Evolutionary conservation across 1,140 invertebrate genomes (phyloP).

Genomic region (Drosophila busckii): DNA sequence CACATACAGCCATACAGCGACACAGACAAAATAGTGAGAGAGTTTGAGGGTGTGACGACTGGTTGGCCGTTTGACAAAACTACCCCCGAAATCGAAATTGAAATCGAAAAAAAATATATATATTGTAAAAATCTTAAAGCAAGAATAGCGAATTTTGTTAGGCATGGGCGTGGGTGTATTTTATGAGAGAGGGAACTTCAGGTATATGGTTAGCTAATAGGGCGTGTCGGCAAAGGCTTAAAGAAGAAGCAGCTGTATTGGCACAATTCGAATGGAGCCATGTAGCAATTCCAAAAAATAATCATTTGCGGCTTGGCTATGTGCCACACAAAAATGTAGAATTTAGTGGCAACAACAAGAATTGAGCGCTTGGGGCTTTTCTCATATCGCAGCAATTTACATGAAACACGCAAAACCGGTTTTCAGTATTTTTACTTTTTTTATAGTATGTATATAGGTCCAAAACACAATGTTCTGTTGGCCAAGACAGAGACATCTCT

Average conservation of each 20-base stretch:
- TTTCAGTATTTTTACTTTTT: slow-evolving; percentile 39
- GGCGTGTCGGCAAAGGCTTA: slow-evolving; percentile 22
- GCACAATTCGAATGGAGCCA: slow-evolving; percentile 25
- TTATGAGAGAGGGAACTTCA: neutral
- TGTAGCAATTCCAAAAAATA: slow-evolving; percentile 41
- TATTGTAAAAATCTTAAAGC: slow-evolving; percentile 35
- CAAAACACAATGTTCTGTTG: slow-evolving; percentile 21
- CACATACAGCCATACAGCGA: slow-evolving; percentile 19
- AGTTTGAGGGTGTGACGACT: slow-evolving; percentile 57
- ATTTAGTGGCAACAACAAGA: slow-evolving; percentile 31
- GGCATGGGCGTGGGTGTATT: neutral
- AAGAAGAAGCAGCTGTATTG: slow-evolving; percentile 33
- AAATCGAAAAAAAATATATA: slow-evolving; percentile 26
- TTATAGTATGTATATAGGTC: slow-evolving; percentile 37
- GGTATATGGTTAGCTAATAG: slow-evolving; percentile 18
- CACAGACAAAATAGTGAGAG: slow-evolving; percentile 17
- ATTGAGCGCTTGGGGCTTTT: slow-evolving; percentile 41
- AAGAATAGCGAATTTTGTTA: slow-evolving; percentile 16
- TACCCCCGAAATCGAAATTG: slow-evolving; percentile 60
- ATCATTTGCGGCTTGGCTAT: slow-evolving; percentile 11
- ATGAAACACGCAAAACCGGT: slow-evolving; percentile 74
- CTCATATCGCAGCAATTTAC: slow-evolving; percentile 69
- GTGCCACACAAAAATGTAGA: slow-evolving; percentile 16
- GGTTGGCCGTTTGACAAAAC: slow-evolving; percentile 46
- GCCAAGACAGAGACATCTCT: slow-evolving; percentile 8